Evolutionary conservation across 1,140 invertebrate genomes (phyloP).

Genomic region (Drosophila simulans): DNA sequence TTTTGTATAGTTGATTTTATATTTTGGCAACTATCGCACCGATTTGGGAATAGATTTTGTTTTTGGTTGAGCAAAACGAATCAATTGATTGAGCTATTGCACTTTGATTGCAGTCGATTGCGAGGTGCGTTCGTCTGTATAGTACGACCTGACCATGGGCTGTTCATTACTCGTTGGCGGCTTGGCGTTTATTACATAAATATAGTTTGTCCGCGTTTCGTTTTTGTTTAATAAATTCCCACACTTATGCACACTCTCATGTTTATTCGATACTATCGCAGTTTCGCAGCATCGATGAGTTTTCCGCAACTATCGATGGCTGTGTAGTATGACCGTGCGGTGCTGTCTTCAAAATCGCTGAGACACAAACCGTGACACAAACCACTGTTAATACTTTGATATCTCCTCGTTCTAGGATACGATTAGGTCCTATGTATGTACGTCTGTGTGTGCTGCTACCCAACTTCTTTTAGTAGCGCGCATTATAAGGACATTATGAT

Average conservation of each 20-base stretch:
- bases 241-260: constrained; percentile 6
- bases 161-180: constrained; percentile 12
- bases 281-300: not conserved
- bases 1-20: constrained; percentile 27
- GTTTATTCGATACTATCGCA: not conserved
- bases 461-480: no score
- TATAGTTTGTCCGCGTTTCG: constrained; percentile 30
- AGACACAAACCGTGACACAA: not conserved
- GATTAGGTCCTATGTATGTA: no score
- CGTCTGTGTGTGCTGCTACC: no score
- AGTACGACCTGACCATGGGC: constrained; percentile 2
- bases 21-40: constrained; percentile 16
- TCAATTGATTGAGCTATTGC: constrained; percentile 17
- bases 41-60: constrained; percentile 12
- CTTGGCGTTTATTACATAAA: constrained; percentile 31
- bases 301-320: not conserved
- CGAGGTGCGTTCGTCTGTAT: not conserved
- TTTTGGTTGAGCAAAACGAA: constrained; percentile 25
- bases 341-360: not conserved
- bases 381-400: no score
- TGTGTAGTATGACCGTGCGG: not conserved
- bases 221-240: constrained; percentile 37
- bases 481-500: no score
- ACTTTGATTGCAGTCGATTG: constrained; percentile 1
- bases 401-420: no score